Conservation (phyloP, 2,888 invertebrate species). For the Archaeoteleia sp. region DNA sequence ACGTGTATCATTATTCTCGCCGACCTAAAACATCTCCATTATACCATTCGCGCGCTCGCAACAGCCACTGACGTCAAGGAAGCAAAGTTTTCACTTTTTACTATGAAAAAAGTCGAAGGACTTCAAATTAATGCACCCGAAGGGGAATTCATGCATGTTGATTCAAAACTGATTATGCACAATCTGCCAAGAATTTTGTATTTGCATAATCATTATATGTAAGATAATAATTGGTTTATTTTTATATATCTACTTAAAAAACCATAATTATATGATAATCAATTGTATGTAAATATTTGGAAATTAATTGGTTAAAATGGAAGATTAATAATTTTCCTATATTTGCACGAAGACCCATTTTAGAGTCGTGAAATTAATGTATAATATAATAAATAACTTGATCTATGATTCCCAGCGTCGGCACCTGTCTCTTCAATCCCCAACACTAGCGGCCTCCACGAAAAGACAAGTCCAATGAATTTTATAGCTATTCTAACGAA, state of each 20-base stretch:
- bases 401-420: constrained; percentile 59
- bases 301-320: no score
- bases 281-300: no score
- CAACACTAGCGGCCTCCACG: constrained; percentile 53
- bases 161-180: no score
- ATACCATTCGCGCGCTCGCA: constrained; percentile 46
- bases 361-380: no score
- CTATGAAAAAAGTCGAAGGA: no score
- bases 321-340: background rate
- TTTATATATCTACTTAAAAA: no score
- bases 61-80: constrained; percentile 24
- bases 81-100: no score
- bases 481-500: constrained; percentile 73
- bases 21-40: constrained; percentile 61
- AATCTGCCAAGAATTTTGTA: constrained; percentile 9
- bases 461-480: constrained; percentile 63
- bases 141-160: no score
- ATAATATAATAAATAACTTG: constrained; percentile 53
- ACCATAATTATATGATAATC: no score
- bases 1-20: constrained; percentile 62
- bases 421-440: constrained; percentile 65
- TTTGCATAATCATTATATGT: background rate
- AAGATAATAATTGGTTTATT: background rate
- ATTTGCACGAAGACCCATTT: no score
- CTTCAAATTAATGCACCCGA: no score